A percentile compares a stretch with the other conserved stretches of the same genome.
phyloP scores from a whole-genome alignment of 30 jellyfish, hydroid and myxozoan genomes.

The Chironex yamaguchii region DNA sequence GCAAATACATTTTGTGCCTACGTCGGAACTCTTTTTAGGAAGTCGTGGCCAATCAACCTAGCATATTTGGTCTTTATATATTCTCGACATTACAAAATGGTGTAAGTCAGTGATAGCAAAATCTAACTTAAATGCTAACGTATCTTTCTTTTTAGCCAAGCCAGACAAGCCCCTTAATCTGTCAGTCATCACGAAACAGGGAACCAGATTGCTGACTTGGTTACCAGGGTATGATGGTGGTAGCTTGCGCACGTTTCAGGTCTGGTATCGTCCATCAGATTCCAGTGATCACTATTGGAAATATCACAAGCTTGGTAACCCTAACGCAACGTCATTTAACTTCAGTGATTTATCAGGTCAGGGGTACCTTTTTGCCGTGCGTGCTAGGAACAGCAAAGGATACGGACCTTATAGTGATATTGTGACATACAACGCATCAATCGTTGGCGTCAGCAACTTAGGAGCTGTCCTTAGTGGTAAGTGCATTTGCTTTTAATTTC shows the following conservation, averaged over 20 bases:
- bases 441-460: slow-evolving; percentile 18
- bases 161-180: slow-evolving; percentile 85
- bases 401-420: slow-evolving; percentile 86
- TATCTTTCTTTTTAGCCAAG: slow-evolving; percentile 68
- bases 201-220: slow-evolving; percentile 71
- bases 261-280: slow-evolving; percentile 88
- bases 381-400: slow-evolving; percentile 85
- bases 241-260: slow-evolving; percentile 66
- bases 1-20: too few relatives aligned
- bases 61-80: too few relatives aligned
- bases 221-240: slow-evolving; percentile 78
- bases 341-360: slow-evolving; percentile 28
- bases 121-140: too few relatives aligned
- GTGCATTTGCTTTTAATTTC: too few relatives aligned
- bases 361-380: slow-evolving; percentile 55
- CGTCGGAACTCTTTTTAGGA: too few relatives aligned
- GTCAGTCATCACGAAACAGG: slow-evolving; percentile 33
- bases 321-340: neutral
- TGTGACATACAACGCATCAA: slow-evolving; percentile 22
- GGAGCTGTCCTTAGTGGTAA: slow-evolving; percentile 12
- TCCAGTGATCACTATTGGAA: slow-evolving; percentile 84
- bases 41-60: too few relatives aligned
- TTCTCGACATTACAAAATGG: too few relatives aligned
- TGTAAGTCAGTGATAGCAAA: too few relatives aligned
- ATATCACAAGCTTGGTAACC: neutral